Percentiles rank a stretch among this genome's conserved stretches.
These are phyloP conservation scores for Neria commutata DNA, from an alignment of 2,888 invertebrate species.

Conservation along the genomic window DNA sequence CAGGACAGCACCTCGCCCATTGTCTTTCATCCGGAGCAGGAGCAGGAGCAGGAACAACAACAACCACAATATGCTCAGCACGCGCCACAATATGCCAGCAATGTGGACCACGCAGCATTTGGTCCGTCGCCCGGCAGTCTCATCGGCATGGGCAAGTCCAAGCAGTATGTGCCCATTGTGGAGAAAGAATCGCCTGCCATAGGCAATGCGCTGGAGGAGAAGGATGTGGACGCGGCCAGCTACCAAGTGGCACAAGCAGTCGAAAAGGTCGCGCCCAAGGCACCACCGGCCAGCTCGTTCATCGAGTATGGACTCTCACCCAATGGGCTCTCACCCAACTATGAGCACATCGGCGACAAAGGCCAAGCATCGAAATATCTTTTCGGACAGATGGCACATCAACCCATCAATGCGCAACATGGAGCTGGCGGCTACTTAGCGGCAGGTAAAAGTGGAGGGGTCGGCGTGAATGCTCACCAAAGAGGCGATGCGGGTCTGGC, in stretches of 20 bases:
- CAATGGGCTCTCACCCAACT: slow-evolving; percentile 53
- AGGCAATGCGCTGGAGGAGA: slow-evolving; percentile 30
- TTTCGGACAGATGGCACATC: slow-evolving; percentile 41
- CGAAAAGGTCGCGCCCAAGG: slow-evolving; percentile 24
- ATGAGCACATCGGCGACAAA: slow-evolving; percentile 40
- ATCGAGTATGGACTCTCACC: slow-evolving; percentile 50
- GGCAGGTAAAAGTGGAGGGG: neutral
- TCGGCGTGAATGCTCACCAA: slow-evolving; percentile 5
- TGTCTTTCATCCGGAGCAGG: slow-evolving; percentile 49
- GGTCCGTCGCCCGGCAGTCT: slow-evolving; percentile 37
- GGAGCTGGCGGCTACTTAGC: slow-evolving; percentile 7
- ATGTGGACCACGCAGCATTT: slow-evolving; percentile 22
- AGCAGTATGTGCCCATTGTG: slow-evolving; percentile 54
- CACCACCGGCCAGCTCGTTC: slow-evolving; percentile 43
- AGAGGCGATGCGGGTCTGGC: no score
- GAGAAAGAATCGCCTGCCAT: slow-evolving; percentile 28
- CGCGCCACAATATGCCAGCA: slow-evolving; percentile 14
- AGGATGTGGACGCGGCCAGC: slow-evolving; percentile 14
- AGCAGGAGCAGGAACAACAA: slow-evolving; percentile 6
- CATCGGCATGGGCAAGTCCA: slow-evolving; percentile 53
- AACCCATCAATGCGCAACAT: slow-evolving; percentile 30
- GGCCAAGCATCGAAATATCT: slow-evolving; percentile 19
- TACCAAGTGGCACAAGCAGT: slow-evolving; percentile 1
- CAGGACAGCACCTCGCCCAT: slow-evolving; percentile 57
- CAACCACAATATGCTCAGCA: slow-evolving; percentile 11